These are phyloP conservation scores for Sebastes kiyomatsui DNA, from an alignment of 2,797 vertebrate genomes.

Conservation along the genomic window DNA sequence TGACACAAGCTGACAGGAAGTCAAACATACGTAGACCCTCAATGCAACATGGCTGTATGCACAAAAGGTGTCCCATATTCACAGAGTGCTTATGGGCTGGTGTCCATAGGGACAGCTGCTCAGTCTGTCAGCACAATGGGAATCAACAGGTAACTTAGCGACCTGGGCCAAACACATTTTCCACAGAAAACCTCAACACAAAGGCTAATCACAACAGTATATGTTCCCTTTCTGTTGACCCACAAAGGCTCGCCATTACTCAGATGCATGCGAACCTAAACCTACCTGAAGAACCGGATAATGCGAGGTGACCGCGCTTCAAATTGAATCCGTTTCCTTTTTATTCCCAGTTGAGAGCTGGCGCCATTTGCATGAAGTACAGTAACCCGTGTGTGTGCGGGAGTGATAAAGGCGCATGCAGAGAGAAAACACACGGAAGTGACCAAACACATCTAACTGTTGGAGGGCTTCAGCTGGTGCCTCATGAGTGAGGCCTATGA, in stretches of 20 bases:
- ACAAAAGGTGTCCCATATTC: constrained; percentile 58
- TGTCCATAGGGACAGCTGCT: constrained; percentile 49
- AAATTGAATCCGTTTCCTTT: constrained; percentile 24
- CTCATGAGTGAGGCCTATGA: constrained; percentile 80
- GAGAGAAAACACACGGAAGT: constrained; percentile 67
- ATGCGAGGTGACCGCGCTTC: neutral
- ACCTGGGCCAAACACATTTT: constrained; percentile 50
- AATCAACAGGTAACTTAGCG: constrained; percentile 65
- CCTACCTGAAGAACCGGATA: constrained; percentile 32
- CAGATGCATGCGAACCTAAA: constrained; percentile 21
- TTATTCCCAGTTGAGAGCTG: constrained; percentile 4
- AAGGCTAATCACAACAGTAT: constrained; percentile 31
- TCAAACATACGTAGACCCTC: constrained; percentile 1
- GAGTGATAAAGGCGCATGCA: constrained; percentile 63
- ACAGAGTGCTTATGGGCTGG: constrained; percentile 33
- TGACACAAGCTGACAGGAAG: constrained; percentile 40
- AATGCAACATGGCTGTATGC: constrained; percentile 19
- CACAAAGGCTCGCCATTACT: constrained; percentile 10
- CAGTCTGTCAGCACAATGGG: constrained; percentile 47
- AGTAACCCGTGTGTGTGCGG: constrained; percentile 18
- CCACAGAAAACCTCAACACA: constrained; percentile 35
- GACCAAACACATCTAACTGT: constrained; percentile 70
- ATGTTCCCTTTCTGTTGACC: constrained; percentile 19
- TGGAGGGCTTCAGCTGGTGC: constrained; percentile 71
- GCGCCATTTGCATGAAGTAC: constrained; percentile 49